Base-by-base conservation (phyloP, 2,113 vertebrate species). In the Grammomys surdaster region DNA sequence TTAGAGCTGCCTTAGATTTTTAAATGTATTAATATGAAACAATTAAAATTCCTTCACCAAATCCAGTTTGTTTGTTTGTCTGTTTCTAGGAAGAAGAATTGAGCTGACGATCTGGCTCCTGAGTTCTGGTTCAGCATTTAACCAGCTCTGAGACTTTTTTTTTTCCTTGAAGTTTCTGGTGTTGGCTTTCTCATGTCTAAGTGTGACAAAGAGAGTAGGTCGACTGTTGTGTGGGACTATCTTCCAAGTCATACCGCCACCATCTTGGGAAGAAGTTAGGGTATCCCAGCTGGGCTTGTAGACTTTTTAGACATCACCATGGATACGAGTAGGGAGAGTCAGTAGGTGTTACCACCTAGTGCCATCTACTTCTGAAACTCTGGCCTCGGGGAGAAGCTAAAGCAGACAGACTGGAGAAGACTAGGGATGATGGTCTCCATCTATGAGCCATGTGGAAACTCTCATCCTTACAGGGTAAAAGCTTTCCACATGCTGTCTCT, bases 151-250 rank as follows among this genome's bases (percentile, higher is more conserved):
- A 58, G 65, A 56, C 22, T 13, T 89, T 85, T 87, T 63, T 19
- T 67, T 20, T 56, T 24, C 13, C 17, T 48, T 72, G 2, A 94
- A 88, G 22, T 84, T 63, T 78, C 63, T 77, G 31, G 58, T n/a
- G 70, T 93, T 92, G 76, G 73, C 69, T 95, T 90, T 77, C 48
- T 94, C 43, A 65, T 65, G 7, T 97, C 70, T 75, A 75, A 90
- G 77, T 54, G 70, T 22, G 48, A 51, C 40, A 20, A 69, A 43
- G 36, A 77, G 43, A 65, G 69, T 20, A 72, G 3, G 13, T 75
- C 12, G 33, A 73, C 69, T 33, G 24, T 16, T 28, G 24, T 40
- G 22, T 84, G n/a, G 43, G 58, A 43, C 56, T 63, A 28, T 63
- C 81, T 28, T 43, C 56, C 22, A 28, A 60, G n/a, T 7, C 56